Percentiles rank a stretch among this genome's conserved stretches.
These are phyloP conservation scores for Mesitornis unicolor DNA, from an alignment of 2,113 vertebrate genomes.

Conservation along the genomic window DNA sequence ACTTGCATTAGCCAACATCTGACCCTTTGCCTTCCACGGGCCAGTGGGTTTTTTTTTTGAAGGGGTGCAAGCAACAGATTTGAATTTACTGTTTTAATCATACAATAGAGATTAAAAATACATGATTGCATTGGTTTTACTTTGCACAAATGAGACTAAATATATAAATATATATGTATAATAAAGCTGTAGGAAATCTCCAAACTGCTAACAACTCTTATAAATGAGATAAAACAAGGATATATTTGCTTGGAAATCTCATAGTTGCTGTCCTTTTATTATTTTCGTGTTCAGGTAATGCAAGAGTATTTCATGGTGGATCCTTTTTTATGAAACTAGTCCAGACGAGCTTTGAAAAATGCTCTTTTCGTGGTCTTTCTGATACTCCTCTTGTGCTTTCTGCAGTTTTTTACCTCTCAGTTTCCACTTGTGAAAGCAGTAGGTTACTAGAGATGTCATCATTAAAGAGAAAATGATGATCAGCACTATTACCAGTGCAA, in stretches of 20 bases:
- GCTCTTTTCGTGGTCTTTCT: slow-evolving; percentile 72
- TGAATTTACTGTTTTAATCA: not conserved
- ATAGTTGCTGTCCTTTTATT: not conserved
- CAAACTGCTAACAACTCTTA: slow-evolving; percentile 19
- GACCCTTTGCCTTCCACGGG: not conserved
- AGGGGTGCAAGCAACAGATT: not conserved
- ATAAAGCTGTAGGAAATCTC: slow-evolving; percentile 52
- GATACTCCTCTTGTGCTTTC: slow-evolving; percentile 75
- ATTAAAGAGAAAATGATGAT: slow-evolving; percentile 67
- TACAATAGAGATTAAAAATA: not conserved
- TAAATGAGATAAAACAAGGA: slow-evolving; percentile 27
- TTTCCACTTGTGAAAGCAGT: slow-evolving; percentile 77
- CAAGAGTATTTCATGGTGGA: not conserved
- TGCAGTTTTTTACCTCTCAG: slow-evolving; percentile 70
- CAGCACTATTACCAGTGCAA: slow-evolving; percentile 70
- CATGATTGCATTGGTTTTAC: not conserved
- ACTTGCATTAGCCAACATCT: no score
- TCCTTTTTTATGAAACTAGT: slow-evolving; percentile 30
- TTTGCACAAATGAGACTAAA: slow-evolving; percentile 25
- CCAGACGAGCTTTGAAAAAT: slow-evolving; percentile 48
- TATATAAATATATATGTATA: slow-evolving; percentile 15
- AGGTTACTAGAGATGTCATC: slow-evolving; percentile 69
- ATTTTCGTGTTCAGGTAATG: not conserved
- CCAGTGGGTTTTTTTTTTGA: not conserved
- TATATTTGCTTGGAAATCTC: not conserved